Evolutionary conservation across 2,797 vertebrate genomes (phyloP).

Genomic region (Microctenopoma lineatum): DNA sequence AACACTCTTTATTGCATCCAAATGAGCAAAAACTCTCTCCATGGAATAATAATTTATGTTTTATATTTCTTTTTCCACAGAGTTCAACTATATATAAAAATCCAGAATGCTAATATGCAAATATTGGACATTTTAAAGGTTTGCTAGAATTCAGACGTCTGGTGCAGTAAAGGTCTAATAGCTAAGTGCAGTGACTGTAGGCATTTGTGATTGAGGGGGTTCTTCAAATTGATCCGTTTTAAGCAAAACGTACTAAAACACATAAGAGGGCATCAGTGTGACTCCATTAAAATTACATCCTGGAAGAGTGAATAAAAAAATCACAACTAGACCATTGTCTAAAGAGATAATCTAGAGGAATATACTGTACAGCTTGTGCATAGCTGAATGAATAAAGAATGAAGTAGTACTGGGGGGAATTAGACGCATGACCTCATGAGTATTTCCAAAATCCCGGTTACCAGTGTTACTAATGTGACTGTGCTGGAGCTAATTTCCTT

Average conservation of each 20-base stretch:
- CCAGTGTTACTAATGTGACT: slow-evolving; percentile 14
- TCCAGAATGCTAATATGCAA: not conserved
- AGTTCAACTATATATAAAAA: not conserved
- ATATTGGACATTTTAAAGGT: not conserved
- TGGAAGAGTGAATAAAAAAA: not conserved
- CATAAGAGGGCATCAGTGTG: not conserved
- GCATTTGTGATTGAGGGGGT: not conserved
- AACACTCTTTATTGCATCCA: slow-evolving; percentile 2
- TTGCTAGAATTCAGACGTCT: not conserved
- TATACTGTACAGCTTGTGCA: not conserved
- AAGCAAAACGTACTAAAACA: not conserved
- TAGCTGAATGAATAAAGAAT: not conserved
- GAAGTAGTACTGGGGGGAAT: not conserved
- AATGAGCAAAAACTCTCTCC: not conserved
- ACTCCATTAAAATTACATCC: not conserved
- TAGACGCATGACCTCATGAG: not conserved
- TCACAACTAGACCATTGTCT: not conserved
- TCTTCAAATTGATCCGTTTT: not conserved
- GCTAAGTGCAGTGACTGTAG: not conserved
- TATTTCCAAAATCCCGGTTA: slow-evolving; percentile 8
- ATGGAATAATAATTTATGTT: not conserved
- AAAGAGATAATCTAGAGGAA: not conserved
- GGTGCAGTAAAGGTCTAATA: slow-evolving; percentile 2
- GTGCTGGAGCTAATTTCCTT: not conserved
- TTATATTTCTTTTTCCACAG: not conserved